Evolutionary conservation across 37 sponge, comb jelly and placozoan genomes (phyloP).

Genomic region (Diacarnus erythraeanus): DNA sequence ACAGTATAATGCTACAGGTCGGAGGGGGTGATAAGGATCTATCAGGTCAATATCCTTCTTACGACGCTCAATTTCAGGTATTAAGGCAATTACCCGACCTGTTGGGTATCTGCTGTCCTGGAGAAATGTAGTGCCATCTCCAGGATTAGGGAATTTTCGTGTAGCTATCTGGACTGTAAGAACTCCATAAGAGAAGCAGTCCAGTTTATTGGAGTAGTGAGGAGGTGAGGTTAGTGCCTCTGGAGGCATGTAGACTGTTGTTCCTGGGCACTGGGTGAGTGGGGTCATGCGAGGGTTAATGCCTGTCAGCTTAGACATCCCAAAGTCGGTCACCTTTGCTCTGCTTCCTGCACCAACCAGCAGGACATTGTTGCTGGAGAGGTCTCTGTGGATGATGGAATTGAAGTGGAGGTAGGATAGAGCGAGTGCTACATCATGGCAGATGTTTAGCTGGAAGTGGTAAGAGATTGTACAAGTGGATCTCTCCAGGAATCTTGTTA

Average conservation of each 20-base stretch:
- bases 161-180: constrained; percentile 25
- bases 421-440: background rate
- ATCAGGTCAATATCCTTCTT: background rate
- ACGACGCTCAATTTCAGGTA: background rate
- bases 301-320: constrained; percentile 9
- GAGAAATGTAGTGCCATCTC: background rate
- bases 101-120: background rate
- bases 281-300: background rate
- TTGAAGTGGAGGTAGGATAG: constrained; percentile 11
- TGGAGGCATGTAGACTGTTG: constrained; percentile 39
- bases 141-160: background rate
- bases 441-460: background rate
- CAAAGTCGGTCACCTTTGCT: constrained; percentile 48
- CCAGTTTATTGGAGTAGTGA: background rate
- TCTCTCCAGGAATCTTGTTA: background rate
- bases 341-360: background rate
- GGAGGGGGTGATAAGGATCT: background rate
- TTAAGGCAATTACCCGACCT: background rate
- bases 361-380: constrained; percentile 16
- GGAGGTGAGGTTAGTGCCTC: constrained; percentile 21
- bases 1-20: background rate
- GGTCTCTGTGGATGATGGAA: background rate
- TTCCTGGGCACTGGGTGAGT: background rate
- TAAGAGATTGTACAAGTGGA: background rate
- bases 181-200: constrained; percentile 44